phyloP scores from a whole-genome alignment of 2,113 vertebrate species.

The Pungitius pungitius region DNA sequence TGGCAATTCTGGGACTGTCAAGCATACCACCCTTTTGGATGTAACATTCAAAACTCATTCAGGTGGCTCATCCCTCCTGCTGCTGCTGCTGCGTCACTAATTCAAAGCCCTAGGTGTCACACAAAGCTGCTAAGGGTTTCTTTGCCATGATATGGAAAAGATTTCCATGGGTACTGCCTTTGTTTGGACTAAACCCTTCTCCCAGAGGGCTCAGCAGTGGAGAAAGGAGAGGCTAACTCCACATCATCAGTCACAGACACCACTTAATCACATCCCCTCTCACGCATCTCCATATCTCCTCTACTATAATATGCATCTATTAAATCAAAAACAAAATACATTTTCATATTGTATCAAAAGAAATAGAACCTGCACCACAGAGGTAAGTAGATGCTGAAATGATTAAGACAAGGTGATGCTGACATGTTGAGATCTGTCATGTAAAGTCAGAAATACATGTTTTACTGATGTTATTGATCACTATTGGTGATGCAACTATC shows the following conservation, averaged over 20 bases:
- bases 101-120: conserved; percentile 14
- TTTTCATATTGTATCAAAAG: neutral
- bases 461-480: conserved; percentile 9
- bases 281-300: conserved; percentile 6
- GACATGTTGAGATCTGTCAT: neutral
- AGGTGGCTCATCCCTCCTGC: neutral
- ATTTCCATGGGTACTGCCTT: neutral
- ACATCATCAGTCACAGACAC: conserved; percentile 12
- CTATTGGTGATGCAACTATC: conserved; percentile 5
- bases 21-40: neutral
- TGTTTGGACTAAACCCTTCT: conserved; percentile 19
- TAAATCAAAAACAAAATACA: conserved; percentile 14
- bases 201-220: conserved; percentile 4
- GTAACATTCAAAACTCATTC: neutral
- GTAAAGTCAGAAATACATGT: neutral
- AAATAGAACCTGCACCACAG: neutral
- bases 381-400: neutral
- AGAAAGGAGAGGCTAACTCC: conserved; percentile 3
- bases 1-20: neutral
- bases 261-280: conserved; percentile 24
- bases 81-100: neutral
- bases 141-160: neutral
- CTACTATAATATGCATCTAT: conserved; percentile 23
- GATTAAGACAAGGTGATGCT: neutral
- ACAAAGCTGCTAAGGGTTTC: conserved; percentile 15